Base-by-base conservation (phyloP, 2,113 vertebrate species). In the Galbula dea region DNA sequence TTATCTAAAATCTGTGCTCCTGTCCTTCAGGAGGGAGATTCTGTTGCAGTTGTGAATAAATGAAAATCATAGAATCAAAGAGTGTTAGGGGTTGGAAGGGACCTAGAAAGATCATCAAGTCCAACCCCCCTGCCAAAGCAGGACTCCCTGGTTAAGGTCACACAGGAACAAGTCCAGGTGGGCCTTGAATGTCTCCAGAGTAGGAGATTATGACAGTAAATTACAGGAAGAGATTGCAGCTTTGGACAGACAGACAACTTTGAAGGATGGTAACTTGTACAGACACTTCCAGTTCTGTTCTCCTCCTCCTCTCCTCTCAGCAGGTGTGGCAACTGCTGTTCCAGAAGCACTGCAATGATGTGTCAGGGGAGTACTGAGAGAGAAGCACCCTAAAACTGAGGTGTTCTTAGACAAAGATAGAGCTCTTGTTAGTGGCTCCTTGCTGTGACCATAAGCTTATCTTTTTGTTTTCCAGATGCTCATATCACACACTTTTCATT, bases 401-500 rank as follows among this genome's bases (percentile, higher is more conserved):
- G 27, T 46, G 18, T 6, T 45, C 21, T 3, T 85, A 32, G 71
- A 11, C n/a, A 54, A 11, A 1, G 11, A 15, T 29, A 22, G n/a
- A 74, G 51, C 30, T 89, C 22, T 48, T 29, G 7, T 22, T 46
- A 37, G 26, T 20, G 27, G 7, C 19, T 81, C 21, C 15, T 67
- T 41, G 6, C 55, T 75, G n/a, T 34, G 39, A 87, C 12, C 10
- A 4, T 20, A 27, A 48, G 3, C 5, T 45, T 51, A 15, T 23
- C 3, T 43, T 58, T 37, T 63, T n/a, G 7, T 73, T 86, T 37
- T 79, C 48, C 34, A 51, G 30, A 34, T 74, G 8, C 57, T 78
- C 3, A 6, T 11, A 11, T 34, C 18, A 5, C 37, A 16, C 0
- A 0, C 15, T 65, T 4, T 29, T 45, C 4, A 21, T 11, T 65